A percentile compares a stretch with the other conserved stretches of the same genome.
Evolutionary conservation across 1,140 invertebrate species (phyloP).

Genomic region (Drosophila pectinifera): DNA sequence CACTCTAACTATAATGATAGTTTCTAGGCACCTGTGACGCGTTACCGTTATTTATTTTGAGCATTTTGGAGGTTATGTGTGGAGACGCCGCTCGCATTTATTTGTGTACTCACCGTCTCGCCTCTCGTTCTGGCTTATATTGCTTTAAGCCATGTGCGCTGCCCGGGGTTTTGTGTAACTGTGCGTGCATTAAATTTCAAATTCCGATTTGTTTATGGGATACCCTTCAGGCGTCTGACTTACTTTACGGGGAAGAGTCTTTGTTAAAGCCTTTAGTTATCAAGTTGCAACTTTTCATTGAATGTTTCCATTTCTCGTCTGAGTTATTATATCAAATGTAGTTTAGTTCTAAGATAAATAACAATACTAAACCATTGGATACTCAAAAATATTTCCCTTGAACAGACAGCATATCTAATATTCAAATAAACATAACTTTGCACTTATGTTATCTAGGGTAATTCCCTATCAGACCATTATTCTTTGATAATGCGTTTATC

Average conservation of each 20-base stretch:
- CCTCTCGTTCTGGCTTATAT: slow-evolving; percentile 20
- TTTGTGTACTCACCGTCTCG: slow-evolving; percentile 20
- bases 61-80: slow-evolving; percentile 67
- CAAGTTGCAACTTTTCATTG: background rate
- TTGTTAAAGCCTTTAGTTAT: background rate
- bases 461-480: slow-evolving; percentile 31
- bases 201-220: slow-evolving; percentile 40
- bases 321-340: background rate
- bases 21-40: slow-evolving; percentile 55
- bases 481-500: slow-evolving; percentile 27
- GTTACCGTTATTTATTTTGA: slow-evolving; percentile 57
- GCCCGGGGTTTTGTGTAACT: slow-evolving; percentile 59
- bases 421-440: slow-evolving; percentile 3
- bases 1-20: slow-evolving; percentile 60
- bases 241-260: slow-evolving; percentile 21
- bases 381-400: background rate
- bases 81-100: slow-evolving; percentile 43
- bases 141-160: slow-evolving; percentile 5
- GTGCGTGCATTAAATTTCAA: slow-evolving; percentile 71
- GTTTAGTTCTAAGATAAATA: background rate
- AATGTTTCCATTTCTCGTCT: background rate
- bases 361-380: background rate
- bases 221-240: slow-evolving; percentile 44
- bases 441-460: slow-evolving; percentile 18
- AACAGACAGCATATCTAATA: slow-evolving; percentile 4